Evolutionary conservation across 2,888 invertebrate species (phyloP).

Genomic region (Acrobasis consociella): DNA sequence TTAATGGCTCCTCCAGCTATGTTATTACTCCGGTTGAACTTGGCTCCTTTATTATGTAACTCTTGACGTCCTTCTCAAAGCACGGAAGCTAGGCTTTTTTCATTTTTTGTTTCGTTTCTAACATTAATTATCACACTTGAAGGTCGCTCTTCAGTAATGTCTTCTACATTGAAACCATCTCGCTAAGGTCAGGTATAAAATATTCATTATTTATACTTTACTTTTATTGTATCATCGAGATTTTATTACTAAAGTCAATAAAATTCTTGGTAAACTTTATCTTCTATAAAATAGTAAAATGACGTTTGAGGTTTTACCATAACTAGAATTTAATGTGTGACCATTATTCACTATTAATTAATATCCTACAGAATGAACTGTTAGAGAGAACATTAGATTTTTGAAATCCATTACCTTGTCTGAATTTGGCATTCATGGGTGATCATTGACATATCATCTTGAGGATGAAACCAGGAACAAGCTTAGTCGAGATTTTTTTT

Average conservation of each 20-base stretch:
- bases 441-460: too few species aligned
- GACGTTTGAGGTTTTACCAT: background rate
- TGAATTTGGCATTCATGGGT: too few species aligned
- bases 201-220: background rate
- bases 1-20: conserved; percentile 61
- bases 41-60: conserved; percentile 51
- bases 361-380: too few species aligned
- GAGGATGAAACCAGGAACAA: too few species aligned
- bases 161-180: background rate
- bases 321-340: background rate
- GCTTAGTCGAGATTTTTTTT: too few species aligned
- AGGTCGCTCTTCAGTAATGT: conserved; percentile 4
- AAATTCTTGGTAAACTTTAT: background rate
- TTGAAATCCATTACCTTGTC: background rate
- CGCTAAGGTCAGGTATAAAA: background rate
- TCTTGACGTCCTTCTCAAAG: conserved; percentile 19
- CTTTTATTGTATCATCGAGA: background rate
- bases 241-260: conserved; percentile 3
- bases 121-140: conserved; percentile 1
- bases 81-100: background rate
- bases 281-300: background rate
- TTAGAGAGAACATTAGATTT: background rate
- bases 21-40: conserved; percentile 70
- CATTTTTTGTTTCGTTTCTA: background rate
- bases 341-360: too few species aligned